Evolutionary conservation across 2,888 invertebrate species (phyloP).

Genomic region (Sarcophaga variegata): DNA sequence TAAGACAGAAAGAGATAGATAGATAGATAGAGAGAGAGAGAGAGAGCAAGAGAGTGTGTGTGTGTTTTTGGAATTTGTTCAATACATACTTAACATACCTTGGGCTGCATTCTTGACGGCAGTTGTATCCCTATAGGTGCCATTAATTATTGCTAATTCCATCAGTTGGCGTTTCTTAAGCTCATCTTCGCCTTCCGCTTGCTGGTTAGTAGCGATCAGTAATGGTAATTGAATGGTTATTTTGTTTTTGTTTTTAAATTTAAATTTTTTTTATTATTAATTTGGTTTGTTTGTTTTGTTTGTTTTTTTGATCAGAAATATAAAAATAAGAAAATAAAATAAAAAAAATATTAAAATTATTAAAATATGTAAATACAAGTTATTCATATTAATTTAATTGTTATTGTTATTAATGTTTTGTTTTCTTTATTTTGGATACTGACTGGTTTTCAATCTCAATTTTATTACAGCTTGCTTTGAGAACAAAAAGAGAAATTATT

Average conservation of each 20-base stretch:
- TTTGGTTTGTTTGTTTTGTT: constrained; percentile 17
- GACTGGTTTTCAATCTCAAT: too few species aligned
- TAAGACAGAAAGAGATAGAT: neutral
- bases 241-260: constrained; percentile 1
- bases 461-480: too few species aligned
- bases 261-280: constrained; percentile 47
- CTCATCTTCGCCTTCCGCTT: constrained; percentile 99
- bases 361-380: constrained; percentile 1
- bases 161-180: constrained; percentile 99
- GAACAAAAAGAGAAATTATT: neutral
- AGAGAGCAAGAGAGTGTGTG: neutral
- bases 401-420: constrained; percentile 4
- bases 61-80: constrained; percentile 33
- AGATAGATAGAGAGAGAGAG: neutral
- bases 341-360: constrained; percentile 61
- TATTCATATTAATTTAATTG: constrained; percentile 19
- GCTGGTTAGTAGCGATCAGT: constrained; percentile 83
- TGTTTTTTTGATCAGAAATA: constrained; percentile 53
- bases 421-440: too few species aligned
- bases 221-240: constrained; percentile 68
- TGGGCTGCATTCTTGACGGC: constrained; percentile 93
- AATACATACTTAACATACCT: constrained; percentile 84
- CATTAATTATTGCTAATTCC: constrained; percentile 99
- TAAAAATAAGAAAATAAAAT: constrained; percentile 54
- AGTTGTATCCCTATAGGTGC: constrained; percentile 98